phyloP scores from a whole-genome alignment of 2,113 vertebrate genomes.

The Sinocyclocheilus grahami region DNA sequence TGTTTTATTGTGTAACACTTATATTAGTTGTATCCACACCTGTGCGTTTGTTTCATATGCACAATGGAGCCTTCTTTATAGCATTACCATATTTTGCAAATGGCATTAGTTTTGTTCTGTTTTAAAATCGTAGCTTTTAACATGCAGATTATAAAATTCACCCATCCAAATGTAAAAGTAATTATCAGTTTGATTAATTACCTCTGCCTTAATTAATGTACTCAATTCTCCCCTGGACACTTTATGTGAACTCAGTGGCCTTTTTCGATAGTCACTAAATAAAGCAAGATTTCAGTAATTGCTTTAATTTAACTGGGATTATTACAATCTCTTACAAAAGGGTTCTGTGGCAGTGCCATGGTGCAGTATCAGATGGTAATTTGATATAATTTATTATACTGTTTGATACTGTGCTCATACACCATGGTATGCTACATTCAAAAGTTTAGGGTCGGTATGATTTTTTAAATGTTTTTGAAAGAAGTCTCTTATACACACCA shows the following conservation, averaged over 20 bases:
- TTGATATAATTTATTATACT: too few species aligned
- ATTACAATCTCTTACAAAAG: too few species aligned
- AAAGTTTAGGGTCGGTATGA: too few species aligned
- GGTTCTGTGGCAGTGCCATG: too few species aligned
- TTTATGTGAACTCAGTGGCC: background rate
- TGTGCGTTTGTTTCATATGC: background rate
- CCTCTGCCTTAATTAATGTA: background rate
- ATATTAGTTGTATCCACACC: background rate
- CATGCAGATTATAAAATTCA: background rate
- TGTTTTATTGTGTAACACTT: conserved; percentile 18
- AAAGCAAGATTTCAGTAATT: background rate
- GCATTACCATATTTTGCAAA: background rate
- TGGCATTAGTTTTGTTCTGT: background rate
- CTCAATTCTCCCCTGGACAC: background rate
- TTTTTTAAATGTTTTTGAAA: too few species aligned
- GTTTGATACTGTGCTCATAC: too few species aligned
- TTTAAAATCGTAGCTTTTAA: conserved; percentile 5
- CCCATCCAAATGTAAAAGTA: background rate
- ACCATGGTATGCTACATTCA: too few species aligned
- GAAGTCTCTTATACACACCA: too few species aligned
- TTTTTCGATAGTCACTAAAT: background rate
- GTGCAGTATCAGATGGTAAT: too few species aligned
- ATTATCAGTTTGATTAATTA: background rate
- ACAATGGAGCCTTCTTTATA: background rate
- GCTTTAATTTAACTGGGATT: background rate